Evolutionary conservation across 2,888 invertebrate genomes (phyloP), one percentile per base, ranked within the genome.

Genomic region (Melinaea marsaeus): DNA sequence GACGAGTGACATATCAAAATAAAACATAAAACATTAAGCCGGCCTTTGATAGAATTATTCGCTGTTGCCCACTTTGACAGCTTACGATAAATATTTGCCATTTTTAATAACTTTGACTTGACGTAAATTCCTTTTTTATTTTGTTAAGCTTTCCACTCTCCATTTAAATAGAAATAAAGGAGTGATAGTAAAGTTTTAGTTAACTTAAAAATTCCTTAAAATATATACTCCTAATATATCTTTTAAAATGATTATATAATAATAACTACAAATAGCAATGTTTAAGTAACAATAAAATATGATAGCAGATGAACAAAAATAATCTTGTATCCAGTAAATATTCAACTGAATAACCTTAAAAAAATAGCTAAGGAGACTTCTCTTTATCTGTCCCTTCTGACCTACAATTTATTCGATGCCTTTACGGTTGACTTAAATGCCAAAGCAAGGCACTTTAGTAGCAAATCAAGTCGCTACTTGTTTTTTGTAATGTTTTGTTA

Each of bases 301-400:
- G 48, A 61, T 58, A 61, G 60, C 54, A 67, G 63, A 65, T 63
- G 46, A 69, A 65, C 67, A 64, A 64, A 64, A 67, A 64, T 65
- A 60, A 65, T 62, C 61, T 67, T 60, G 60, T 60, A 58, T 64
- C 51, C 59, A 64, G 66, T 85, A 83, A 83, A 83, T 85, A 86
- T 81, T 80, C 79, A 69, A 79, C 79, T 71, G 80, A 86, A 86
- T 83, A 84, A 85, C 79, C 83, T 79, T 76, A 83, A 82, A 81
- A 79, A 79, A 82, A 85, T 83, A 82, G 76, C 77, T 72, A 74
- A 75, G 78, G 79, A 84, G 84, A 78, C 80, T 78, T 76, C 81
- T 79, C 77, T 88, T 89, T 88, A 88, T 90, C 86, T 88, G 86
- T 89, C 88, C 89, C 88, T 86, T 86, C 85, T 86, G 89, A 88